Percentiles rank a stretch among this genome's conserved stretches.
Evolutionary conservation across 2,888 invertebrate species (phyloP).

Genomic region (Melanostoma mellinum): DNA sequence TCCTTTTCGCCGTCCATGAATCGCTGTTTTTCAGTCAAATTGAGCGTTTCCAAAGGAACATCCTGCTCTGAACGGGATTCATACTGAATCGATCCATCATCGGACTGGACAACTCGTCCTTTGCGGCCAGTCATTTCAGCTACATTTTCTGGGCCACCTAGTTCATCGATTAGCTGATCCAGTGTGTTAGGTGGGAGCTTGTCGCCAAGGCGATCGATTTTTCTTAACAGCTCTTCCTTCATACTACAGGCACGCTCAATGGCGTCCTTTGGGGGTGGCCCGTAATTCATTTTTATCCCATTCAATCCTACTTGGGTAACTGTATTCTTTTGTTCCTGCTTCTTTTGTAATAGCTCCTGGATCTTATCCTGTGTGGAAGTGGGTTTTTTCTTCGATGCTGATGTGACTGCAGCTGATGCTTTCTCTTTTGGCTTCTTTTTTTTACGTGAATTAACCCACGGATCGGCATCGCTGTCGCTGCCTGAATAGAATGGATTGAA

Average conservation of each 20-base stretch:
- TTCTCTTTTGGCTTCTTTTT: slow-evolving; percentile 83
- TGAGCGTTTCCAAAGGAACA: slow-evolving; percentile 97
- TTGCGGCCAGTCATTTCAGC: slow-evolving; percentile 99
- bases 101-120: slow-evolving; percentile 94
- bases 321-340: slow-evolving; percentile 80
- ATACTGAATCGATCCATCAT: slow-evolving; percentile 95
- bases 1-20: slow-evolving; percentile 99
- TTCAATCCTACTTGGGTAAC: slow-evolving; percentile 80
- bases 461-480: slow-evolving; percentile 92
- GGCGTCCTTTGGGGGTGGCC: slow-evolving; percentile 89
- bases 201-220: slow-evolving; percentile 93
- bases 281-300: slow-evolving; percentile 80
- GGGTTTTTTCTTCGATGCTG: slow-evolving; percentile 75
- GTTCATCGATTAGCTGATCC: slow-evolving; percentile 98
- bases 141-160: slow-evolving; percentile 98
- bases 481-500: slow-evolving; percentile 96
- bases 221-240: slow-evolving; percentile 94
- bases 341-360: slow-evolving; percentile 85
- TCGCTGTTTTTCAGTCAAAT: slow-evolving; percentile 93
- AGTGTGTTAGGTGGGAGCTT: slow-evolving; percentile 97
- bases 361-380: slow-evolving; percentile 91
- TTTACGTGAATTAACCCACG: slow-evolving; percentile 89
- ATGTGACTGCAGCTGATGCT: slow-evolving; percentile 67
- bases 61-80: slow-evolving; percentile 97
- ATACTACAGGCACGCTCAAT: slow-evolving; percentile 95